Base-by-base conservation (phyloP, 1,140 invertebrate species). In the Helicoverpa zea region DNA sequence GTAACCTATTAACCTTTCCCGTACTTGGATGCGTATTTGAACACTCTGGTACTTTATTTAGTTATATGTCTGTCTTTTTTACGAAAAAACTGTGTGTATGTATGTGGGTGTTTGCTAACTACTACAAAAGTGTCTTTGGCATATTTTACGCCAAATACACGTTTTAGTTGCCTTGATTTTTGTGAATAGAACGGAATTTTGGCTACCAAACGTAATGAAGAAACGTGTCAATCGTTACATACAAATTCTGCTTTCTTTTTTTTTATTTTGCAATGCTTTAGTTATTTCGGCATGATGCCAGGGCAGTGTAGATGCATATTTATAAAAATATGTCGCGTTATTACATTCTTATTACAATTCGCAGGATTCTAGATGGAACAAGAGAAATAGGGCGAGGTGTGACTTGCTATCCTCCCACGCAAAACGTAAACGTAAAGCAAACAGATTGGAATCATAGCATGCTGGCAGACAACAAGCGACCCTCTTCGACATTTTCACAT, bases 241-340 rank as follows among this genome's bases (percentile, higher is more conserved):
- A 52, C 23, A n/a, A 52, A 23, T 76, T 76, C 18, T 59, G 9
- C 30, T 61, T 75, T 75, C 43, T 47, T 63, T 64, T 14, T 49
- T 13, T 59, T 43, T 51, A 64, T 49, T 76, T 14, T 76, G 30
- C n/a, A 23, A 29, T 61, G 12, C 16, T 54, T 43, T 2, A 52
- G 58, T 63, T 16, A 74, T 76, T 43, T 63, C 59, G 74, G 74
- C 74, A 49, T 63, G 10, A n/a, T 76, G 74, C 74, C 74, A 76
- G 47, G 59, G 35, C 54, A 7, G 14, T 43, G 9, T 49, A 76
- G 58, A 63, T 76, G 59, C 74, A 76, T 63, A 76, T 76, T 76
- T 52, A 76, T 51, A 76, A 68, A 64, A 64, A 35, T n/a, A n/a
- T 43, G 35, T 43, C 9, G 35, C 54, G 54, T 72, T 72, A 72